phyloP scores from a whole-genome alignment of 1,140 invertebrate genomes.

The Halotydeus destructor region DNA sequence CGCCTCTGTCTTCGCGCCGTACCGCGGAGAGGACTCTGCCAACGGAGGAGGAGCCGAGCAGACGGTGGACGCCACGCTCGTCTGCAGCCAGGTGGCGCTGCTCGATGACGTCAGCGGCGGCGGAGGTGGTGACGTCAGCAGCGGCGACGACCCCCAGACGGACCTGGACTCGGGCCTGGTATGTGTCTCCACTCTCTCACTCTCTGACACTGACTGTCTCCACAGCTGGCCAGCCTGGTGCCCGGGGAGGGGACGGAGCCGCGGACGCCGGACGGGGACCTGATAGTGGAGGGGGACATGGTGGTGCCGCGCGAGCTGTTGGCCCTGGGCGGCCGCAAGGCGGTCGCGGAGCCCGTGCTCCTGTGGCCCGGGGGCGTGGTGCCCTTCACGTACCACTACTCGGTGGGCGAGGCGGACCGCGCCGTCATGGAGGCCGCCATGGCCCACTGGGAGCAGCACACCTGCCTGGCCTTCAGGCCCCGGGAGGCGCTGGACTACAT shows the following conservation, averaged over 20 bases:
- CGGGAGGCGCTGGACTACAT: conserved; percentile 7
- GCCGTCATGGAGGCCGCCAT: conserved; percentile 15
- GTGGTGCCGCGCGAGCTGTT: conserved; percentile 1
- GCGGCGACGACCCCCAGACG: too few species aligned
- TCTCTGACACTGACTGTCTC: conserved; percentile 1
- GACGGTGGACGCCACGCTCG: too few species aligned
- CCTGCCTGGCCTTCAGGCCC: conserved; percentile 17
- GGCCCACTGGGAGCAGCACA: conserved; percentile 17
- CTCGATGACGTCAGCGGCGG: too few species aligned
- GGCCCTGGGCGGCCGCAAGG: conserved; percentile 10
- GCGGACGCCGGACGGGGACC: conserved; percentile 12
- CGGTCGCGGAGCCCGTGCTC: conserved; percentile 9
- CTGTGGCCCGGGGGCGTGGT: conserved; percentile 14
- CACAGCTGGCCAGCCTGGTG: conserved; percentile 6
- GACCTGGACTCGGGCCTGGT: too few species aligned
- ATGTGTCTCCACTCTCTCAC: too few species aligned
- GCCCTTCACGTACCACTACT: conserved; percentile 14
- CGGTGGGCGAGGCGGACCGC: conserved; percentile 8
- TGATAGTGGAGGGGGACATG: conserved; percentile 15
- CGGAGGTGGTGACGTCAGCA: too few species aligned
- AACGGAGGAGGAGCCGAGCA: too few species aligned
- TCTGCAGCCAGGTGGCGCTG: too few species aligned
- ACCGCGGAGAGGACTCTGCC: too few species aligned
- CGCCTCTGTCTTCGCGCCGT: too few species aligned
- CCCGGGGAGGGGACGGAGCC: conserved; percentile 7